Base-by-base conservation (phyloP, 2,797 vertebrate species). In the Falco cherrug region DNA sequence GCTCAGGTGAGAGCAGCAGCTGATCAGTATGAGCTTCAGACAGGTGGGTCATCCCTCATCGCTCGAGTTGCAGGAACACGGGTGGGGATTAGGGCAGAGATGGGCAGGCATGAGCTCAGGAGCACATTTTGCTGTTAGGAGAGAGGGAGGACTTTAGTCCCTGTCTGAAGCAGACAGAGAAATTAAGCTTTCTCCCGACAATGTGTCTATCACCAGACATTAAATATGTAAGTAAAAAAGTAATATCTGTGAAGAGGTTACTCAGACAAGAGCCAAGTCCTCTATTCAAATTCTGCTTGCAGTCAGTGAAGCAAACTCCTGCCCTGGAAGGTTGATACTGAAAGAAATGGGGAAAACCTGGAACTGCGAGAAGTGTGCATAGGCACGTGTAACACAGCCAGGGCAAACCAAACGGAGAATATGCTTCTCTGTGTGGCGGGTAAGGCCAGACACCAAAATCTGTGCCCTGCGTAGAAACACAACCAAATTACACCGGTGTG, bases 401-500 rank as follows among this genome's bases (percentile, higher is more conserved):
- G 37, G 26, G 18, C 18, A 28, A 47, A 41, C n/a, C 2, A 13
- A 51, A 37, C 5, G 16, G 48, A 13, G 43, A 37, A 15, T 20
- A 16, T 71, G 29, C n/a, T 45, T 24, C 5, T 59, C 43, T 31
- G 29, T 22, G 14, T 0, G 2, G 10, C 31, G 26, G 60, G 15
- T 57, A 16, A 53, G 74, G 83, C 7, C 11, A 37, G 53, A 19
- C 15, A 39, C 5, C 4, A 54, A 22, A 33, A 45, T 5, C 2
- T n/a, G 54, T 54, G 28, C 17, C 7, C 31, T 3, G 4, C 63
- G 13, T 31, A 68, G 41, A 61, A 51, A 24, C 13, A 7, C 10
- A 10, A 12, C 3, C 20, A 15, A 28, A 75, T 6, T 9, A 22
- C 4, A 8, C 0, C 0, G 10, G 14, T 60, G 41, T 25, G 2